Percentiles rank a stretch among this genome's conserved stretches.
These are phyloP conservation scores for Henicopernis longicauda DNA, from an alignment of 2,113 vertebrate species.

Conservation along the genomic window DNA sequence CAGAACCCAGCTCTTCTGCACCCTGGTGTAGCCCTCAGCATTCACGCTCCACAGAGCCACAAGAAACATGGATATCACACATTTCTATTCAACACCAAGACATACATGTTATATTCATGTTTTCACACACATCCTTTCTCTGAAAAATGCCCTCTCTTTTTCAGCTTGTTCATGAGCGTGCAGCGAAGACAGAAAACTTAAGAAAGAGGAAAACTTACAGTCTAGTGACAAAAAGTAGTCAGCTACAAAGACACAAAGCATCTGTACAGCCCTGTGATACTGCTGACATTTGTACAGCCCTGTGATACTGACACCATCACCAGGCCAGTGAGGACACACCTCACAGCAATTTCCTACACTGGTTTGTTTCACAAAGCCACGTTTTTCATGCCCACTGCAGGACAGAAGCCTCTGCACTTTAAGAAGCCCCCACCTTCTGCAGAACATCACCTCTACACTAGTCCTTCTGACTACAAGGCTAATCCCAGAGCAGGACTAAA, in stretches of 20 bases:
- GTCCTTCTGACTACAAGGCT: neutral
- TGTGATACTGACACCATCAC: neutral
- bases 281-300: neutral
- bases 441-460: neutral
- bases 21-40: neutral
- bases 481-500: neutral
- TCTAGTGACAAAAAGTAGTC: neutral
- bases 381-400: neutral
- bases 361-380: neutral
- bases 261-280: neutral
- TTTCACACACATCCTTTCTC: neutral
- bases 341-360: neutral
- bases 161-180: neutral
- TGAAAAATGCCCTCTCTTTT: neutral
- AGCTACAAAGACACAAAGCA: neutral
- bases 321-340: neutral
- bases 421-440: neutral
- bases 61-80: neutral
- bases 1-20: neutral
- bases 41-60: neutral
- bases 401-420: neutral
- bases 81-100: neutral
- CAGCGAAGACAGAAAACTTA: neutral
- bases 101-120: neutral
- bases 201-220: neutral